Conservation (phyloP, 2,797 vertebrate genomes). For the Halcyon chelicuti region DNA sequence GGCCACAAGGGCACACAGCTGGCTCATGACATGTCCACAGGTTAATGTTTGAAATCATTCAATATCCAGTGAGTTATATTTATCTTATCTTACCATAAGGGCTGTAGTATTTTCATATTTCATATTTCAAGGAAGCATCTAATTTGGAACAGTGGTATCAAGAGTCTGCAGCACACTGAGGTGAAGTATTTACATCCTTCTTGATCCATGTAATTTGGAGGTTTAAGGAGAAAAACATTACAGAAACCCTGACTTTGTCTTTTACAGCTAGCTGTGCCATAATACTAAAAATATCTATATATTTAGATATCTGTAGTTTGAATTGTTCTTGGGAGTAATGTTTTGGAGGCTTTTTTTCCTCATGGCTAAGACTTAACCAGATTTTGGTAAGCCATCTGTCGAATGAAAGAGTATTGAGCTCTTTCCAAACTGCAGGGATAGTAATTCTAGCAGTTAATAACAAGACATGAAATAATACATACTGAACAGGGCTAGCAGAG, state of each 20-base stretch:
- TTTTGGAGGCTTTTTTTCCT: not conserved
- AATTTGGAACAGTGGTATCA: not conserved
- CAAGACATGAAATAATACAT: not conserved
- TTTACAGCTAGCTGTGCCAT: not conserved
- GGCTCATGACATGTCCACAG: not conserved
- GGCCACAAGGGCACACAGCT: not conserved
- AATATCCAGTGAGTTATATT: not conserved
- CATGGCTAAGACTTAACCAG: not conserved
- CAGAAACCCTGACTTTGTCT: not conserved
- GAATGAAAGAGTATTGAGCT: not conserved
- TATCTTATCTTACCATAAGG: not conserved
- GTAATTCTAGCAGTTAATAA: conserved; percentile 14
- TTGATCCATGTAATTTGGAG: not conserved
- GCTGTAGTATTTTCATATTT: not conserved
- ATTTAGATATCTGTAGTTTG: not conserved
- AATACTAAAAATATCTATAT: not conserved
- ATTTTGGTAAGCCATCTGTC: conserved; percentile 20
- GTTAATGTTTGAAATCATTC: not conserved
- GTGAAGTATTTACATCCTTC: not conserved
- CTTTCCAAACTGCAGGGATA: not conserved
- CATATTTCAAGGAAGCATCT: not conserved
- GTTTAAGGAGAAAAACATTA: not conserved
- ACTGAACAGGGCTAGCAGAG: not conserved
- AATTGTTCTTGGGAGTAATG: not conserved
- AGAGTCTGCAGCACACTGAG: not conserved